These are phyloP conservation scores for Sesamia nonagrioides DNA, from an alignment of 1,140 invertebrate genomes.

Conservation along the genomic window DNA sequence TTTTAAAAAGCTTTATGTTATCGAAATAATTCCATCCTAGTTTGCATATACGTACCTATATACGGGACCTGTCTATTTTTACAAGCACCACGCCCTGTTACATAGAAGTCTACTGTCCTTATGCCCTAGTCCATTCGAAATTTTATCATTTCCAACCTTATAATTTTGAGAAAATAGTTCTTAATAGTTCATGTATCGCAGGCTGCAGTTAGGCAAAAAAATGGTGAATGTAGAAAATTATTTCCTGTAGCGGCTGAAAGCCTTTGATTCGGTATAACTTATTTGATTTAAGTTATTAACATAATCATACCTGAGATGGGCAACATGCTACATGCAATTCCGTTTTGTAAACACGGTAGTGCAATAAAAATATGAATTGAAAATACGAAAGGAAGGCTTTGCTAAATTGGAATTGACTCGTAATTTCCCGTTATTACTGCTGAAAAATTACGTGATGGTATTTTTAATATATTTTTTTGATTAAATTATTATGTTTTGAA, in stretches of 20 bases:
- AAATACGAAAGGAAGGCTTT: background rate
- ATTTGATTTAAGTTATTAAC: background rate
- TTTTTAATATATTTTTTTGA: slow-evolving; percentile 1
- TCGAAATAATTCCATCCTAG: too few relatives aligned
- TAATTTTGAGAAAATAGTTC: too few relatives aligned
- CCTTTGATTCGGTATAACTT: background rate
- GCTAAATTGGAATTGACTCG: slow-evolving; percentile 6
- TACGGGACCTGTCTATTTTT: too few relatives aligned
- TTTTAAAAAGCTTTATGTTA: too few relatives aligned
- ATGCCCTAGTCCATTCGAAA: too few relatives aligned
- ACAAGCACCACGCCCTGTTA: too few relatives aligned
- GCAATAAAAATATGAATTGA: slow-evolving; percentile 8
- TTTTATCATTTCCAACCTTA: too few relatives aligned
- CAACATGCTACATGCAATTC: background rate
- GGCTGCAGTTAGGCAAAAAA: background rate
- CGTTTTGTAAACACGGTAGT: slow-evolving; percentile 2
- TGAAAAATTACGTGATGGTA: slow-evolving; percentile 17
- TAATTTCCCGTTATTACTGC: slow-evolving; percentile 7
- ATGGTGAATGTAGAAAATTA: background rate
- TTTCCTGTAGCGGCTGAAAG: background rate
- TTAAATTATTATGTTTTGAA: background rate
- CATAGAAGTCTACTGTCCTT: background rate
- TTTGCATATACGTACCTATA: too few relatives aligned
- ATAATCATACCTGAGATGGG: background rate
- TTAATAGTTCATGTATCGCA: background rate